Percentiles rank a stretch among this genome's conserved stretches.
Evolutionary conservation across 2,797 vertebrate genomes (phyloP).

Genomic region (Allochrocebus solatus): DNA sequence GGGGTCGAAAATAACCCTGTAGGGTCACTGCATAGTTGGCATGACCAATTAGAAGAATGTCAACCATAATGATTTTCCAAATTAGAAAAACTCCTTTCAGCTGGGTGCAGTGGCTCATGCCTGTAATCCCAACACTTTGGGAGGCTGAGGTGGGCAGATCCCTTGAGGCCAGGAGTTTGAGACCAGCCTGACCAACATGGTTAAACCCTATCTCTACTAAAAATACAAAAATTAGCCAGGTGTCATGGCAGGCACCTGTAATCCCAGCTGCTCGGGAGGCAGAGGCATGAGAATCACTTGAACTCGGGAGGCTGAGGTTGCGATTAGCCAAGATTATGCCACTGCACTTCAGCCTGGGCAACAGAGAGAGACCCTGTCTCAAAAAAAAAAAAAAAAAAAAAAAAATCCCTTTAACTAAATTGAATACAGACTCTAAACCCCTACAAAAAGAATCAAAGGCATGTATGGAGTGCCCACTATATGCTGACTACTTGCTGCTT

Average conservation of each 20-base stretch:
- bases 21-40: background rate
- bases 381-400: background rate
- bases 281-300: background rate
- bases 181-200: background rate
- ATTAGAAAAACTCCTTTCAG: background rate
- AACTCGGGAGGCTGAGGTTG: background rate
- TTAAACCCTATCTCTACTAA: background rate
- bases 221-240: background rate
- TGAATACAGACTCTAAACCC: background rate
- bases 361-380: background rate
- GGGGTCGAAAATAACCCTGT: background rate
- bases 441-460: background rate
- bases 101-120: background rate
- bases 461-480: background rate
- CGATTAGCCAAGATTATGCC: background rate
- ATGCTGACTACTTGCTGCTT: background rate
- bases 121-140: background rate
- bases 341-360: background rate
- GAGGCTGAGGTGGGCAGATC: background rate
- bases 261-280: background rate
- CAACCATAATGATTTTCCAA: constrained; percentile 27
- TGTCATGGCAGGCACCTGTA: background rate
- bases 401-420: background rate
- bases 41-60: background rate
- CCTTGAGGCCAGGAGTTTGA: background rate